Evolutionary conservation across 1,140 invertebrate genomes (phyloP).

Genomic region (Bacillus rossius): DNA sequence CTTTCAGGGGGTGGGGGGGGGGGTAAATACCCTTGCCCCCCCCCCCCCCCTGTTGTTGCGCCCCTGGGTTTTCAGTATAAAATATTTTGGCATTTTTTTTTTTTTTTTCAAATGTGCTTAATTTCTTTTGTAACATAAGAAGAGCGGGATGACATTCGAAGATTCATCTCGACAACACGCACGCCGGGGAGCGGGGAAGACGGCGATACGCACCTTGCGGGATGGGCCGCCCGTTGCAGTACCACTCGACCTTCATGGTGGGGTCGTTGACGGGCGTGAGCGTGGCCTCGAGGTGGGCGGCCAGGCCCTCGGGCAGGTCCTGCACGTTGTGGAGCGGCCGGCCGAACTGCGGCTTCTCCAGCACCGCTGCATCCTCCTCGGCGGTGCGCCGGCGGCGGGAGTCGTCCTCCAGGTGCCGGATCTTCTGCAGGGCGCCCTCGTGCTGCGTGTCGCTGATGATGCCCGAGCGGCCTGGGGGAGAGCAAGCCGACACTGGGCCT

Average conservation of each 20-base stretch:
- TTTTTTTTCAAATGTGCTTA: not conserved
- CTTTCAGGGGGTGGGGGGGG: too few relatives aligned
- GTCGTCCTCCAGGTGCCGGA: constrained; percentile 86
- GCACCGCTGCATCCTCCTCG: constrained; percentile 64
- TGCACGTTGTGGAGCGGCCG: constrained; percentile 79
- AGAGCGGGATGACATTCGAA: too few relatives aligned
- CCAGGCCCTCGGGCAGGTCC: constrained; percentile 78
- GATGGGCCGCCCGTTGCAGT: constrained; percentile 84
- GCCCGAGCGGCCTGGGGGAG: constrained; percentile 64
- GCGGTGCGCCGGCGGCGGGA: constrained; percentile 65
- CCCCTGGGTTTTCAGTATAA: too few relatives aligned
- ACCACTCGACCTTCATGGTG: constrained; percentile 95
- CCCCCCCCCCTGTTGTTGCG: too few relatives aligned
- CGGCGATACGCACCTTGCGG: constrained; percentile 67
- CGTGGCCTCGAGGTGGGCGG: constrained; percentile 92
- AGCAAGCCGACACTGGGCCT: too few relatives aligned
- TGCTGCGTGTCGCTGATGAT: constrained; percentile 94
- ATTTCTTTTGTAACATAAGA: not conserved
- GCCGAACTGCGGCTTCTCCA: constrained; percentile 85
- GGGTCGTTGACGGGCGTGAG: constrained; percentile 92
- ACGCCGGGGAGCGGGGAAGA: too few relatives aligned
- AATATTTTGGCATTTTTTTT: not conserved
- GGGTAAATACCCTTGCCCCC: too few relatives aligned
- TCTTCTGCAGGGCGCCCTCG: constrained; percentile 86
- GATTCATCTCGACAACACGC: too few relatives aligned